phyloP scores from a whole-genome alignment of 2,888 invertebrate species.

The Lepas anatifera region DNA sequence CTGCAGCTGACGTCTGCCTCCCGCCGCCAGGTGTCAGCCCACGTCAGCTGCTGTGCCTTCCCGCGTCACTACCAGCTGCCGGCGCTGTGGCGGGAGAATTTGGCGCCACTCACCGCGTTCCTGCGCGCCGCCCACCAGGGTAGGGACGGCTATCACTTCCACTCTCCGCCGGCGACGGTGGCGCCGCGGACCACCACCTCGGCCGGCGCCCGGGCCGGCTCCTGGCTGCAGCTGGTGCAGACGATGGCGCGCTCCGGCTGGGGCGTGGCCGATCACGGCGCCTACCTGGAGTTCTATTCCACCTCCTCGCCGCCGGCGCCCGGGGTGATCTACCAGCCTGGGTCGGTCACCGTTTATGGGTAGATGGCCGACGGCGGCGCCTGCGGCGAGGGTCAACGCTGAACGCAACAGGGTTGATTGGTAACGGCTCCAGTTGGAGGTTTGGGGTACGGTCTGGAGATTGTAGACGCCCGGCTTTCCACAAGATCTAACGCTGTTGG shows the following conservation, averaged over 20 bases:
- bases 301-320: too few species aligned
- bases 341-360: too few species aligned
- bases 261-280: neutral
- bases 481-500: too few species aligned
- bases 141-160: constrained; percentile 6
- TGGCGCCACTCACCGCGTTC: constrained; percentile 30
- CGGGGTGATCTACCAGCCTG: too few species aligned
- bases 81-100: constrained; percentile 55
- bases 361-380: too few species aligned
- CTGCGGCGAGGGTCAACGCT: too few species aligned
- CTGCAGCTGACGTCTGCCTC: too few species aligned
- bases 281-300: neutral
- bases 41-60: constrained; percentile 72
- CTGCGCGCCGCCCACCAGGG: constrained; percentile 25
- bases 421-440: too few species aligned
- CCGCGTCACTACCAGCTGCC: constrained; percentile 54
- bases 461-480: too few species aligned
- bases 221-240: neutral
- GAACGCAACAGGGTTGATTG: too few species aligned
- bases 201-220: neutral
- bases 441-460: too few species aligned
- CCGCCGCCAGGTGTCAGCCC: constrained; percentile 44
- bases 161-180: neutral
- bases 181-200: neutral
- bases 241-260: neutral